Evolutionary conservation across 2,797 vertebrate species (phyloP), one percentile per base, ranked within the genome.

Genomic region (Semaprochilodus insignis): DNA sequence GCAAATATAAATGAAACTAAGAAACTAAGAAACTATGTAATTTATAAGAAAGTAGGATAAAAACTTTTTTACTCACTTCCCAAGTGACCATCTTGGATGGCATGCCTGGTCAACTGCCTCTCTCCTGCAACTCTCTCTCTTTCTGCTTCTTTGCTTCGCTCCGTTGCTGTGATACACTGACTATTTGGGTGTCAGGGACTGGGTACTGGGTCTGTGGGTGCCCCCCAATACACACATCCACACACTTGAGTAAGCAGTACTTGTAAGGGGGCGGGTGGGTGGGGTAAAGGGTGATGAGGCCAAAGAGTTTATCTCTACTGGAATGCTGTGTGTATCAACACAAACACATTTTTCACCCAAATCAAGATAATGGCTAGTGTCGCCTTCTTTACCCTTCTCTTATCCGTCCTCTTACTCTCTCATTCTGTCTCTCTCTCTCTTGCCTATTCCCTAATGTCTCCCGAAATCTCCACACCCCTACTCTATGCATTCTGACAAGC

Each of bases 301-400:
- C 83, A 84, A 80, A 82, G 88, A 91, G 91, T 93, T 95, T 95
- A 95, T 95, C 95, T 95, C 90, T 91, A 85, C 87, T 92, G 92
- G 92, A 95, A 94, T 93, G 92, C 91, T 91, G 93, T 83, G 88
- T 90, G 89, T 95, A 95, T 95, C 94, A 91, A 88, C 90, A 93
- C 90, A 92, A 90, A 88, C 93, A 95, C 92, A 94, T 92, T 94
- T 93, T 69, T n/a, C 25, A 54, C 59, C 21, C 83, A 89, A 87
- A 89, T 85, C 62, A 80, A 62, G 74, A 86, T 81, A 91, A 74
- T 88, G 86, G 89, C 89, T 88, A 69, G 74, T 65, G 85, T 52
- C 75, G 60, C 31, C 69, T 51, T 77, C 75, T n/a, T 44, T 59
- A 27, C 31, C 69, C 60, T 80, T 74, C 57, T 70, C 70, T 34